Conservation (phyloP, 2,888 invertebrate species). For the Dione juno region DNA sequence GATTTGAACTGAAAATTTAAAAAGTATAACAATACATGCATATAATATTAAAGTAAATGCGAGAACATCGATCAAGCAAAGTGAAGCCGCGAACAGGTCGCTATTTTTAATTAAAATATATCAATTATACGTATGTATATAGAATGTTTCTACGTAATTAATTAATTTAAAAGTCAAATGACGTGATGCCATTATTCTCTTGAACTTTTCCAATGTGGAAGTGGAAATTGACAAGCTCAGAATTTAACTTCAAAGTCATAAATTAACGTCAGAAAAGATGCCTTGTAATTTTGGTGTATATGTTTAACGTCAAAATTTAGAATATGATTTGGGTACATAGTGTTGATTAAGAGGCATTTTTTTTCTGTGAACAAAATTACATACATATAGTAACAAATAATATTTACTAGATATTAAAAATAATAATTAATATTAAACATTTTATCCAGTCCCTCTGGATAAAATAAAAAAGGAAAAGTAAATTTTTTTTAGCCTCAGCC, state of each 20-base stretch:
- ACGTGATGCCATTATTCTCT: constrained; percentile 12
- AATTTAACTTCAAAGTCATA: constrained; percentile 22
- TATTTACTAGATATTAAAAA: too few species aligned
- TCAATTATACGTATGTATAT: background rate
- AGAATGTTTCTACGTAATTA: background rate
- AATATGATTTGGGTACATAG: background rate
- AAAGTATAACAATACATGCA: too few species aligned
- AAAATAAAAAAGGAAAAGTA: too few species aligned
- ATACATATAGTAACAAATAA: too few species aligned
- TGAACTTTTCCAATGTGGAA: constrained; percentile 26
- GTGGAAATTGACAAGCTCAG: constrained; percentile 30
- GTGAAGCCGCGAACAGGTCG: too few species aligned
- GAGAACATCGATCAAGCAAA: too few species aligned
- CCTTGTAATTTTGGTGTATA: background rate
- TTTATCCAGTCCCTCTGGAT: too few species aligned
- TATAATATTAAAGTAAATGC: too few species aligned
- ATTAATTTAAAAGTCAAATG: constrained; percentile 12
- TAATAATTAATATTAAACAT: too few species aligned
- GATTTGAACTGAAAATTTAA: too few species aligned
- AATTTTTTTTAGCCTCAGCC: too few species aligned
- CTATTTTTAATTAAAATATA: background rate
- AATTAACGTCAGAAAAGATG: constrained; percentile 26
- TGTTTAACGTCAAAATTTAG: constrained; percentile 1
- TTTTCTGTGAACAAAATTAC: too few species aligned
- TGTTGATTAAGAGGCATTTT: background rate